Base-by-base conservation (phyloP, 2,888 invertebrate genomes). In the Serripes groenlandicus region DNA sequence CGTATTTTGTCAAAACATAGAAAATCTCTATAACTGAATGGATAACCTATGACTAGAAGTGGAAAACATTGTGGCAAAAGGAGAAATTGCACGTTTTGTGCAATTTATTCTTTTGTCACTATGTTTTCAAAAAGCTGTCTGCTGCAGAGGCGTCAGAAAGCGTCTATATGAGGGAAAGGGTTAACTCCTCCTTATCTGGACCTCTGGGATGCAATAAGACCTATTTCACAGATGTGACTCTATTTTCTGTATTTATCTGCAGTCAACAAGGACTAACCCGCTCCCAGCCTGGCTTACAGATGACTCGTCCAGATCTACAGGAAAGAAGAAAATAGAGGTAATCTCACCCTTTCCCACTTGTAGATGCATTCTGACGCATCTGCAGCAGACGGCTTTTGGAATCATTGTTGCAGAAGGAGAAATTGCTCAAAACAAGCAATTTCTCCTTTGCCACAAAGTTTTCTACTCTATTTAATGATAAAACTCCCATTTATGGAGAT, bases 201-300 rank as follows among this genome's bases (percentile, higher is more conserved):
- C n/a, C n/a, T n/a, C n/a, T n/a, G n/a, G n/a, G n/a, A n/a, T n/a
- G 15, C 23, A 58, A 11, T 26, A 2, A 23, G 15, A 58, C 2
- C 3, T 58, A 7, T 58, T 2, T n/a, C 15, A 58, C 21, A 49
- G 21, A 49, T 49, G 21, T n/a, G n/a, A n/a, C n/a, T n/a, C n/a
- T n/a, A n/a, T n/a, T n/a, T n/a, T n/a, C n/a, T n/a, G n/a, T n/a
- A n/a, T n/a, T n/a, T n/a, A n/a, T n/a, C 78, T 83, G 26, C 81
- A 92, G 91, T 83, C 77, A 18, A 52, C 69, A 0, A 83, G 84
- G 80, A 71, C 84, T 42, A 86, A 83, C 23, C 89, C 91, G 15
- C 68, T 93, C 21, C 92, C 92, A 66, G 86, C 89, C 21, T 92
- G 91, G 92, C 37, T 92, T n/a, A 90, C 88, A 68, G 92, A 91